A percentile compares a stretch with the other conserved stretches of the same genome.
Conservation (phyloP, 1,140 invertebrate species). For the Trinorchestia longiramus region DNA sequence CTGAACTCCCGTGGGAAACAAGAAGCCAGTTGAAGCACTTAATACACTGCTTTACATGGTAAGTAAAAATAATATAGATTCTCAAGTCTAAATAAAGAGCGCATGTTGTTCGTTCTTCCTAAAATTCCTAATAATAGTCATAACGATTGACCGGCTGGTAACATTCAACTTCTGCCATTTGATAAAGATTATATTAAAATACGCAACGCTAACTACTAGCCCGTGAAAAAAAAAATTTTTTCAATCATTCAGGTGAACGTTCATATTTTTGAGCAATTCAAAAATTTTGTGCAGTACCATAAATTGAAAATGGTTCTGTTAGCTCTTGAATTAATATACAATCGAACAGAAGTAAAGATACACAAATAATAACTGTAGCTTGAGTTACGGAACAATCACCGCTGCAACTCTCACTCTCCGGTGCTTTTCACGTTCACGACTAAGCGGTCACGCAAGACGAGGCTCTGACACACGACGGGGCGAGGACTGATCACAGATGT, state of each 20-base stretch:
- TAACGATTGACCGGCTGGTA: not conserved
- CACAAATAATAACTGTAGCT: not conserved
- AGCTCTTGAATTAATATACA: not conserved
- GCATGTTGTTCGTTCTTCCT: not conserved
- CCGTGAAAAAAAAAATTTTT: too few relatives aligned
- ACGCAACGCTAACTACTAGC: too few relatives aligned
- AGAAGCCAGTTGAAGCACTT: not conserved
- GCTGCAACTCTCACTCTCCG: not conserved
- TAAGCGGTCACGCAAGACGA: not conserved
- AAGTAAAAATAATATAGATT: not conserved
- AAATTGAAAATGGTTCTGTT: not conserved
- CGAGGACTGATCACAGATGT: not conserved
- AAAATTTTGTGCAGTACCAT: not conserved
- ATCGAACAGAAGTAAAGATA: not conserved
- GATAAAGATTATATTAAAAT: too few relatives aligned
- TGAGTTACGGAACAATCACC: not conserved
- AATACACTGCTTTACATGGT: not conserved
- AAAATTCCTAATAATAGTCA: not conserved
- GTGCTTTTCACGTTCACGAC: not conserved
- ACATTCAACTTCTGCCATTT: not conserved
- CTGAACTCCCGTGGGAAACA: not conserved
- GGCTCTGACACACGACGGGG: not conserved
- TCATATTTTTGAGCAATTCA: not conserved
- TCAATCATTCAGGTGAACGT: not conserved
- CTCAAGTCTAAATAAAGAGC: not conserved